Percentiles rank a stretch among this genome's conserved stretches.
Conservation (phyloP, 2,797 vertebrate species). For the Leuciscus waleckii region DNA sequence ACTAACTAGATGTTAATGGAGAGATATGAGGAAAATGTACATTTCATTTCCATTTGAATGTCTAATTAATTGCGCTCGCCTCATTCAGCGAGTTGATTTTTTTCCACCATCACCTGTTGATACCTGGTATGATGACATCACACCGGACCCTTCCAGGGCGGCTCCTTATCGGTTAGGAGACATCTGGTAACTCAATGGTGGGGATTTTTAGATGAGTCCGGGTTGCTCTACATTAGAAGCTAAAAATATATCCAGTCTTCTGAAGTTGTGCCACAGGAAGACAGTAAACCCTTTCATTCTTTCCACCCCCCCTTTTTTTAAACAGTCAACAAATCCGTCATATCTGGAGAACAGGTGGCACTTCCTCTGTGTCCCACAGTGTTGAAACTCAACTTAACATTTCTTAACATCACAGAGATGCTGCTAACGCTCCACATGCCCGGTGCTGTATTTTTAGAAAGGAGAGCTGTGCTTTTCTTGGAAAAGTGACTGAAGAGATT, state of each 20-base stretch:
- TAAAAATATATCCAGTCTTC: constrained; percentile 81
- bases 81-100: constrained; percentile 18
- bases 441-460: constrained; percentile 78
- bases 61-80: background rate
- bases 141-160: constrained; percentile 50
- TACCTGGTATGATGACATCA: constrained; percentile 56
- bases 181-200: constrained; percentile 68
- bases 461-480: constrained; percentile 56
- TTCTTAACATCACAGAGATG: constrained; percentile 78
- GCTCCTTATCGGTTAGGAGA: constrained; percentile 62
- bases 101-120: constrained; percentile 56
- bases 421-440: constrained; percentile 74
- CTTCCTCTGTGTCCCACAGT: constrained; percentile 73
- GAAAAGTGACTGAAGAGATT: constrained; percentile 41
- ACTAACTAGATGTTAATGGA: background rate
- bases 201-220: constrained; percentile 69
- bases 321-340: constrained; percentile 81
- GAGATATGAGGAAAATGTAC: background rate
- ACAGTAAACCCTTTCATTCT: constrained; percentile 84
- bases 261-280: constrained; percentile 81
- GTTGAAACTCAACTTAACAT: constrained; percentile 77
- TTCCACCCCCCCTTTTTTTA: constrained; percentile 72
- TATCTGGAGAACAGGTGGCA: constrained; percentile 85
- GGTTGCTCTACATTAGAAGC: constrained; percentile 76
- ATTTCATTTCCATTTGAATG: background rate